Conservation (phyloP, 2,888 invertebrate genomes). For the Ferrisia virgata region DNA sequence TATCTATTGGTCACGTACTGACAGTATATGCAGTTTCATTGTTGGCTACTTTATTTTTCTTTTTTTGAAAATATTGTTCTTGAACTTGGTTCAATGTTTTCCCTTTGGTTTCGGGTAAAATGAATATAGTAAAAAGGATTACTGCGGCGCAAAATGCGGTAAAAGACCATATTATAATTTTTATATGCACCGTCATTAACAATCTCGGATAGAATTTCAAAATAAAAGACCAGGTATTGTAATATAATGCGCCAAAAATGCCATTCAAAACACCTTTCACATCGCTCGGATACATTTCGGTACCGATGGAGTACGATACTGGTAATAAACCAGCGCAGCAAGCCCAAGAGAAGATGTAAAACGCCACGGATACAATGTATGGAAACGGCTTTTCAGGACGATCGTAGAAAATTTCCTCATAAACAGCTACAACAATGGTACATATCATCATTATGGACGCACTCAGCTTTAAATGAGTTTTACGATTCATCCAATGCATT, state of each 20-base stretch:
- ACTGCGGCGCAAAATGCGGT: neutral
- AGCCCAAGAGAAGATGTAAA: neutral
- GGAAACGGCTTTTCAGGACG: neutral
- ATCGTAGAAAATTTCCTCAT: neutral
- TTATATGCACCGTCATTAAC: neutral
- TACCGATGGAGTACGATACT: neutral
- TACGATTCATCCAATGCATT: neutral
- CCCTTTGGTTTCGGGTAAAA: conserved; percentile 27
- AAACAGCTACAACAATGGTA: neutral
- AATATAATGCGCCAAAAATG: neutral
- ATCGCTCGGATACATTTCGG: conserved; percentile 31
- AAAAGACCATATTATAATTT: neutral
- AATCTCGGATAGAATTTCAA: neutral
- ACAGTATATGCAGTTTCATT: neutral
- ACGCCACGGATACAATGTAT: neutral
- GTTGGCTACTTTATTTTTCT: neutral
- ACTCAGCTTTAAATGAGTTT: neutral
- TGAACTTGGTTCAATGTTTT: conserved; percentile 23
- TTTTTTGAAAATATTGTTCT: conserved; percentile 17
- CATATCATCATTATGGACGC: neutral
- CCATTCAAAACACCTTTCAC: neutral
- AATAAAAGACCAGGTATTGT: neutral
- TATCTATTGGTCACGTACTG: too few relatives aligned
- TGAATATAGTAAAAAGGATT: neutral
- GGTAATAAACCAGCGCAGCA: neutral